phyloP scores from a whole-genome alignment of 2,797 vertebrate genomes.

The Squalus acanthias region DNA sequence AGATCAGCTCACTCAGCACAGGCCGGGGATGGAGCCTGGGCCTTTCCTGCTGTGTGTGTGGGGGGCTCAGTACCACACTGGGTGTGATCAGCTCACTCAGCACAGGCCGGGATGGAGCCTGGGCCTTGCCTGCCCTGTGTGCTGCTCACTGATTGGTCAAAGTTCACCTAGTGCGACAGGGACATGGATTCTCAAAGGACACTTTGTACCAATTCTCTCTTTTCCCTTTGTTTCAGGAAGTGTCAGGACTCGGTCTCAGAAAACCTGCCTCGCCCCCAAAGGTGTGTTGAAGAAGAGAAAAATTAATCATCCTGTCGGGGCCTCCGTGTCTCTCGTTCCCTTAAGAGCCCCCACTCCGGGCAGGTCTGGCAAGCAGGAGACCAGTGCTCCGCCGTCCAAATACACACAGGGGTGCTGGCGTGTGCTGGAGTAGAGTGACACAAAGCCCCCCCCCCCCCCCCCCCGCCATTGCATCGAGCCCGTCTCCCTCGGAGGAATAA shows the following conservation, averaged over 20 bases:
- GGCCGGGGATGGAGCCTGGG: too few species aligned
- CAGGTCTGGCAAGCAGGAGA: background rate
- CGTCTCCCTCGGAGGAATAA: too few species aligned
- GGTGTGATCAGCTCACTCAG: too few species aligned
- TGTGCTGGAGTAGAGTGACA: too few species aligned
- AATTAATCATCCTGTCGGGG: background rate
- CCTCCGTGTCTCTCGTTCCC: background rate
- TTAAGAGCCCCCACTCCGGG: background rate
- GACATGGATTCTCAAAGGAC: background rate
- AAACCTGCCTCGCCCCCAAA: background rate
- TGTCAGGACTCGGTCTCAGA: background rate
- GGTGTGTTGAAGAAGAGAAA: background rate
- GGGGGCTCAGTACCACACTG: too few species aligned
- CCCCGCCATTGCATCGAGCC: too few species aligned
- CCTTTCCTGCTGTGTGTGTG: too few species aligned
- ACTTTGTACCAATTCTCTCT: background rate
- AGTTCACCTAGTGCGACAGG: too few species aligned
- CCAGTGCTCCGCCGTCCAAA: background rate
- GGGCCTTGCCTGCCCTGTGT: background rate
- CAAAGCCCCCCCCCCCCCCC: too few species aligned
- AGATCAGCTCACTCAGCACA: too few species aligned
- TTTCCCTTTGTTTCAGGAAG: background rate
- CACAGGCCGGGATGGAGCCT: too few species aligned
- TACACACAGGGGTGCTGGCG: too few species aligned
- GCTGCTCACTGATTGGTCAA: background rate